These are phyloP conservation scores for Channa maculata DNA, from an alignment of 2,113 vertebrate genomes.

Conservation along the genomic window DNA sequence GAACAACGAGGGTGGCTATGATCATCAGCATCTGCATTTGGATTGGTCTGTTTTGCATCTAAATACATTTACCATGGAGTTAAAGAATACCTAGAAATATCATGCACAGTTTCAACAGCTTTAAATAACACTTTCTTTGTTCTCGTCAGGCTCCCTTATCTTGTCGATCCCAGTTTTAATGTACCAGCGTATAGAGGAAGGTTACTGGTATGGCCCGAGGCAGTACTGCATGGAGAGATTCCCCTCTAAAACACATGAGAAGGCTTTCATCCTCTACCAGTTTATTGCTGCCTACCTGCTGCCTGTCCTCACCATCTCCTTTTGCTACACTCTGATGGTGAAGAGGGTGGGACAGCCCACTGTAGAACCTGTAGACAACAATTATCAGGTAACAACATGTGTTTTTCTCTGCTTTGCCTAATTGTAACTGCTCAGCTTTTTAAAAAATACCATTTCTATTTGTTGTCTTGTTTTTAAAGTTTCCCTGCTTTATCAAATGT, in stretches of 20 bases:
- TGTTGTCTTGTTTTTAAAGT: background rate
- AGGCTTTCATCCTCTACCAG: constrained; percentile 87
- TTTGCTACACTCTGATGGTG: constrained; percentile 87
- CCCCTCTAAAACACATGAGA: constrained; percentile 84
- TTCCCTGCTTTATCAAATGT: background rate
- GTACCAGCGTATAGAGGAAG: constrained; percentile 86
- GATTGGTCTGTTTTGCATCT: constrained; percentile 79
- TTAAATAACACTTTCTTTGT: background rate
- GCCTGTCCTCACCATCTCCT: constrained; percentile 85
- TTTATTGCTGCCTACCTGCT: constrained; percentile 86
- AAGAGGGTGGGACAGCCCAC: constrained; percentile 86
- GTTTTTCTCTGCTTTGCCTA: background rate
- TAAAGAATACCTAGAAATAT: background rate
- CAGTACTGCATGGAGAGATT: constrained; percentile 87
- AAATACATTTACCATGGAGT: background rate
- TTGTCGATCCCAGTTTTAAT: constrained; percentile 85
- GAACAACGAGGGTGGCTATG: constrained; percentile 86
- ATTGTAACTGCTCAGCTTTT: background rate
- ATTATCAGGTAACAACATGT: constrained; percentile 81
- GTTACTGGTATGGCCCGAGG: constrained; percentile 86
- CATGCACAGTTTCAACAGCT: background rate
- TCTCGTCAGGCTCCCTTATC: constrained; percentile 83
- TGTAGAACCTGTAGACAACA: constrained; percentile 86
- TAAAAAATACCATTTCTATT: background rate
- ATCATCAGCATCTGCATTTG: constrained; percentile 88